Evolutionary conservation across 2,888 invertebrate species (phyloP).

Genomic region (Kuschelorhynchus macadamiae): DNA sequence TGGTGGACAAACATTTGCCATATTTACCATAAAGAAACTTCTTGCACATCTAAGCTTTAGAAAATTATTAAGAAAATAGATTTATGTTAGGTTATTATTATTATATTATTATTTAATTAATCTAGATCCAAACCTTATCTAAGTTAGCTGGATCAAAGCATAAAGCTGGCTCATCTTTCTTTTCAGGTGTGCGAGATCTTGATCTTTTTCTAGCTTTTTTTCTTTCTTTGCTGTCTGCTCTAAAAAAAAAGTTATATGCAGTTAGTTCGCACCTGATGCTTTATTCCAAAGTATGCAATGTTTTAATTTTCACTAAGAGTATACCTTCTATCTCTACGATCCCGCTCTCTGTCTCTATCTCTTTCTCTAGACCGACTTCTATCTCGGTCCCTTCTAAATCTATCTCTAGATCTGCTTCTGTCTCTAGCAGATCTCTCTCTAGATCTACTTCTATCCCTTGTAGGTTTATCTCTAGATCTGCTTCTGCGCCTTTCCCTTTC

Average conservation of each 20-base stretch:
- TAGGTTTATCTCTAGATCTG: constrained; percentile 73
- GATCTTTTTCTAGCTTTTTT: constrained; percentile 74
- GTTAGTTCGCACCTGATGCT: too few relatives aligned
- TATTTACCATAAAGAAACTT: too few relatives aligned
- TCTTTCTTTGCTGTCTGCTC: constrained; percentile 77
- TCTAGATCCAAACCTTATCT: constrained; percentile 82
- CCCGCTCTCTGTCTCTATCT: constrained; percentile 38
- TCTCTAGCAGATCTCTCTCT: constrained; percentile 39
- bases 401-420: constrained; percentile 39
- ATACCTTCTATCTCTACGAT: constrained; percentile 51
- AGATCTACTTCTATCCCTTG: constrained; percentile 41
- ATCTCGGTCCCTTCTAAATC: constrained; percentile 32
- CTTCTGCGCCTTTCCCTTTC: constrained; percentile 72
- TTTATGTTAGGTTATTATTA: too few relatives aligned
- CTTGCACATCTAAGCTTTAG: too few relatives aligned
- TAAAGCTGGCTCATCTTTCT: constrained; percentile 72
- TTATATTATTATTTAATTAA: too few relatives aligned
- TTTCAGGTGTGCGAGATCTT: constrained; percentile 65
- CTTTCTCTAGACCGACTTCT: constrained; percentile 32
- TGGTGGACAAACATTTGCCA: too few relatives aligned
- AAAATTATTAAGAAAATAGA: too few relatives aligned
- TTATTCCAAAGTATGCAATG: too few relatives aligned
- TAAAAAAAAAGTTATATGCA: too few relatives aligned
- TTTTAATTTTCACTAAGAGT: too few relatives aligned
- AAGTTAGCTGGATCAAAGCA: constrained; percentile 82